Evolutionary conservation across 92 coral and sea anemone genomes (phyloP).

Genomic region (Paragorgia papillata): DNA sequence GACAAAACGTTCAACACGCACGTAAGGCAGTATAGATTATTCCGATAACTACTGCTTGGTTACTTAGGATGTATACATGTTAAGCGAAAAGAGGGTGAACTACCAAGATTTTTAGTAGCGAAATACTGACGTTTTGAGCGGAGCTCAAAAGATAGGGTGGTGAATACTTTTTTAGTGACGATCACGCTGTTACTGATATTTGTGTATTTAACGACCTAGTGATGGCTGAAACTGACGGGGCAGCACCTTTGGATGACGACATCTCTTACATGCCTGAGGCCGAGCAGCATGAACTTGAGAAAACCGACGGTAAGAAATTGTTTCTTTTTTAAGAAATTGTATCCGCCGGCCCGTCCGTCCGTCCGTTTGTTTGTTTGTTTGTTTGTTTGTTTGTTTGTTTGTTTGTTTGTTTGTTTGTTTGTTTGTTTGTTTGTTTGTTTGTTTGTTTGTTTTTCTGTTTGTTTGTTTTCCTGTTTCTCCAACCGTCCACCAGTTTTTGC

Average conservation of each 20-base stretch:
- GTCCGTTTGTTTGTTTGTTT: too few species aligned
- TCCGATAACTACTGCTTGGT: too few species aligned
- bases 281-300: conserved; percentile 18
- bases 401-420: too few species aligned
- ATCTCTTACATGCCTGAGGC: conserved; percentile 30
- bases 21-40: background rate
- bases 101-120: too few species aligned
- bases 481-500: background rate
- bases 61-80: too few species aligned
- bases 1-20: conserved; percentile 1
- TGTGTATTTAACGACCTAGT: background rate
- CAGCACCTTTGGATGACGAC: conserved; percentile 2
- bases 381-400: too few species aligned
- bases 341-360: too few species aligned
- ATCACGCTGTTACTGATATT: background rate
- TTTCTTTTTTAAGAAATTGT: background rate
- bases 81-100: too few species aligned
- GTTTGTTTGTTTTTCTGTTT: background rate
- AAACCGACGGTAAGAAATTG: conserved; percentile 8
- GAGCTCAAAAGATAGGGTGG: too few species aligned
- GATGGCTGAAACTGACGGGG: background rate
- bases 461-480: background rate
- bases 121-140: too few species aligned
- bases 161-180: too few species aligned
- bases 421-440: too few species aligned